These are phyloP conservation scores for Spongilla lacustris DNA, from an alignment of 37 sponge, comb jelly and placozoan genomes.

Conservation along the genomic window DNA sequence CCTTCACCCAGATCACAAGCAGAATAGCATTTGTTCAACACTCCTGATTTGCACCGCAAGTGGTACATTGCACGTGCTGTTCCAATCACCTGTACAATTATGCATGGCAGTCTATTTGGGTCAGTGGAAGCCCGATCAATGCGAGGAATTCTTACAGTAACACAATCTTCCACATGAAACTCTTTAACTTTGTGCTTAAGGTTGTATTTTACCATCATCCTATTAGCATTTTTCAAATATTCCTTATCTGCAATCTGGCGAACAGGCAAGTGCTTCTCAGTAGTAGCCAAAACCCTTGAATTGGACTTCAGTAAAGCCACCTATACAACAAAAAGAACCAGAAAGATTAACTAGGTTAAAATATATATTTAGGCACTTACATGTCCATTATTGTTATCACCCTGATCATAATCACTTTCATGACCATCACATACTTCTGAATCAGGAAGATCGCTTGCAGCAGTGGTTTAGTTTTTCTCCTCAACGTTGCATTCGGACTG, in stretches of 20 bases:
- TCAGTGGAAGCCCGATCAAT: slow-evolving; percentile 28
- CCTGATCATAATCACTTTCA: neutral
- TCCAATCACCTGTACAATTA: slow-evolving; percentile 13
- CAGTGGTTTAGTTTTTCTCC: too few species aligned
- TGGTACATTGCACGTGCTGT: neutral
- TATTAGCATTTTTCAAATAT: neutral
- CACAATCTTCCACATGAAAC: slow-evolving; percentile 20
- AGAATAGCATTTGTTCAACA: neutral
- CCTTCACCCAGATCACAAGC: slow-evolving; percentile 11
- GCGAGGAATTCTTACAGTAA: slow-evolving; percentile 22
- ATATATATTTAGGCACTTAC: too few species aligned
- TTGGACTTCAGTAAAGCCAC: too few species aligned
- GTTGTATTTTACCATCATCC: slow-evolving; percentile 22
- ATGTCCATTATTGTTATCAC: neutral
- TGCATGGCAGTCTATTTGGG: slow-evolving; percentile 16
- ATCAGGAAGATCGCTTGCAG: too few species aligned
- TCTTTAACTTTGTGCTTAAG: neutral
- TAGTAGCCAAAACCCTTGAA: too few species aligned
- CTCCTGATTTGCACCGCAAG: neutral
- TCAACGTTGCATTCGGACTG: too few species aligned
- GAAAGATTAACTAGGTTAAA: too few species aligned
- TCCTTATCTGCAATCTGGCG: too few species aligned
- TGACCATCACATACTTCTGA: too few species aligned
- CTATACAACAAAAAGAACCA: too few species aligned
- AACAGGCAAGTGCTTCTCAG: too few species aligned